phyloP scores from a whole-genome alignment of 2,113 vertebrate species.

The Isichthys henryi region DNA sequence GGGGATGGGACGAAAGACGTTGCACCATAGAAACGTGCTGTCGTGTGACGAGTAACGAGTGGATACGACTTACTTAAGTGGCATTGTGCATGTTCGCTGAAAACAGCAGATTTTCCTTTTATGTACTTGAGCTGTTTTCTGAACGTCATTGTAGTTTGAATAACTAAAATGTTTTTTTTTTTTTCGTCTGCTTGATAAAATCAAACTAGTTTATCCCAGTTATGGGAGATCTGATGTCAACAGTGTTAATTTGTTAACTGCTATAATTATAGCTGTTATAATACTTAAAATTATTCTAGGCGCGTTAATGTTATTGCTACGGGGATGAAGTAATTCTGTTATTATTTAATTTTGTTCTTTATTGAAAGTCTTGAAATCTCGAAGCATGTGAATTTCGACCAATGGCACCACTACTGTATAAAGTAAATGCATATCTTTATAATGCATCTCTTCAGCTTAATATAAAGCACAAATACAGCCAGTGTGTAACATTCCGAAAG shows the following conservation, averaged over 20 bases:
- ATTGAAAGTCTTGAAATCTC: conserved; percentile 24
- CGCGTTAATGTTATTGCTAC: conserved; percentile 23
- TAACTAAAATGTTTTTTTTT: conserved; percentile 25
- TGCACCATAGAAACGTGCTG: conserved; percentile 44
- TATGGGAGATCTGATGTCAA: conserved; percentile 30
- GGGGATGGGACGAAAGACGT: background rate
- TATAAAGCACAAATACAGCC: background rate
- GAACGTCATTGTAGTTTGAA: conserved; percentile 35
- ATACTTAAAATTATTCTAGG: conserved; percentile 6
- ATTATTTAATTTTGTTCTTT: conserved; percentile 14
- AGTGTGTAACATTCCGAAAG: background rate
- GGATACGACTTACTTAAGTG: conserved; percentile 23
- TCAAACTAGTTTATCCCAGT: conserved; percentile 30
- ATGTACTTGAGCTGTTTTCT: conserved; percentile 27
- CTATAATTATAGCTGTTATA: conserved; percentile 24
- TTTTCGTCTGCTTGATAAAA: conserved; percentile 36
- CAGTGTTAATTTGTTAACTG: conserved; percentile 35
- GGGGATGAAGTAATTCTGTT: conserved; percentile 13
- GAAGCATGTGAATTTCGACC: conserved; percentile 31
- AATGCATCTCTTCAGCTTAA: background rate
- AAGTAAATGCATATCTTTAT: conserved; percentile 5
- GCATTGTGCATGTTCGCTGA: conserved; percentile 46
- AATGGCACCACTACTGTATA: conserved; percentile 8
- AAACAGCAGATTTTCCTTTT: conserved; percentile 30
- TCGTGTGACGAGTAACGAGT: conserved; percentile 24